These are phyloP conservation scores for Hirtodrosophila trivittata DNA, from an alignment of 2,888 invertebrate species.

Conservation along the genomic window DNA sequence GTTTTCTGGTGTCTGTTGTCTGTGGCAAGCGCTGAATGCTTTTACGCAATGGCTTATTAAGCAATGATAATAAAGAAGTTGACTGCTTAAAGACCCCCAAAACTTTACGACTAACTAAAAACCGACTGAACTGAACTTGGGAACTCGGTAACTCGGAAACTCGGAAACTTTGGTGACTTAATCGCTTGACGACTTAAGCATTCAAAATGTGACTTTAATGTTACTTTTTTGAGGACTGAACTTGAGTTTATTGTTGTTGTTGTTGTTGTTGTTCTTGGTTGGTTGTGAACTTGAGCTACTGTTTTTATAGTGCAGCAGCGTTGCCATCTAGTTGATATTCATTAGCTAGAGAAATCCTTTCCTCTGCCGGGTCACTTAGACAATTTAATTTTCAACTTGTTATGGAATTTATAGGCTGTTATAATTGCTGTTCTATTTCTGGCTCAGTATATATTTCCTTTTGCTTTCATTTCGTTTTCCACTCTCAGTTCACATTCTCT, in stretches of 20 bases:
- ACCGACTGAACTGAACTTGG: slow-evolving; percentile 36
- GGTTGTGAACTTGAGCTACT: too few species aligned
- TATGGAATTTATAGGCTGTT: too few species aligned
- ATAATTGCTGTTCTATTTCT: slow-evolving; percentile 4
- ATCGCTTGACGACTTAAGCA: slow-evolving; percentile 22
- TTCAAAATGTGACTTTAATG: slow-evolving; percentile 7
- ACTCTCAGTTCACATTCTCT: background rate
- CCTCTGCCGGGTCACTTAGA: too few species aligned
- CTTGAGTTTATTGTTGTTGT: slow-evolving; percentile 7
- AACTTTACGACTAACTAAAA: slow-evolving; percentile 31
- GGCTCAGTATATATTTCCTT: slow-evolving; percentile 2
- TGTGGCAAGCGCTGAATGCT: background rate
- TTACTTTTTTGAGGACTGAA: slow-evolving; percentile 23
- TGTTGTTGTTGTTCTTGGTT: too few species aligned
- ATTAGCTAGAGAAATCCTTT: background rate
- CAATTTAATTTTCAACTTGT: too few species aligned
- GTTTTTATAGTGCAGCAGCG: background rate
- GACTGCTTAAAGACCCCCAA: slow-evolving; percentile 30
- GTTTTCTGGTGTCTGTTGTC: too few species aligned
- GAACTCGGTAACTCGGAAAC: too few species aligned
- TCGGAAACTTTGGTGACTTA: slow-evolving; percentile 11
- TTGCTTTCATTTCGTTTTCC: slow-evolving; percentile 17
- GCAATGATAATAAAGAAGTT: slow-evolving; percentile 45
- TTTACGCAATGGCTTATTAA: slow-evolving; percentile 56
- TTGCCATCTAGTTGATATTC: slow-evolving; percentile 3